These are phyloP conservation scores for Macaca nemestrina DNA, from an alignment of 2,113 vertebrate species.

Conservation along the genomic window DNA sequence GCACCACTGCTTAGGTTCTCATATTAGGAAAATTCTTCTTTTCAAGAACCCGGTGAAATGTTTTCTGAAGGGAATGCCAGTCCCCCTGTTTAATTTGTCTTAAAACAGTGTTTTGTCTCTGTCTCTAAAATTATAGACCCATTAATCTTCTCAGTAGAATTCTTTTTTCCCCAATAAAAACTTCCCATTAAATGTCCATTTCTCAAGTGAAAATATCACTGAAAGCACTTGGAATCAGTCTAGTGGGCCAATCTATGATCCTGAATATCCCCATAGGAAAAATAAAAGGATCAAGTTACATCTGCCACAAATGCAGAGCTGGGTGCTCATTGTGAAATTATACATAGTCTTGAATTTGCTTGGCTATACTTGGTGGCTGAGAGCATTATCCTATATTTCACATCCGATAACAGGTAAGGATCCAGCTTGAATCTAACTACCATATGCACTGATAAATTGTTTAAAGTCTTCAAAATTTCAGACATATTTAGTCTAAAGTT, in stretches of 20 bases:
- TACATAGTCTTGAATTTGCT: background rate
- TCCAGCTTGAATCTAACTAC: background rate
- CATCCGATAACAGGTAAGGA: background rate
- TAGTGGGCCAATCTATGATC: background rate
- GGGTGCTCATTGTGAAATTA: background rate
- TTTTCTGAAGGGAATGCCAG: conserved; percentile 30
- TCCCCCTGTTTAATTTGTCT: conserved; percentile 31
- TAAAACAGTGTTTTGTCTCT: conserved; percentile 31
- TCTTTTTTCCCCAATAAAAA: background rate
- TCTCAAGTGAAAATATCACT: conserved; percentile 44
- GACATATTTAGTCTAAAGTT: background rate
- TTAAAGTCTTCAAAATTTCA: conserved; percentile 1
- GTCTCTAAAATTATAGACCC: conserved; percentile 33
- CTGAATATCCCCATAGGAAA: background rate
- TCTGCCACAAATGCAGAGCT: background rate
- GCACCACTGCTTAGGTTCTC: background rate
- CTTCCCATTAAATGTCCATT: background rate
- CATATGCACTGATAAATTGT: background rate
- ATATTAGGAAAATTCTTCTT: background rate
- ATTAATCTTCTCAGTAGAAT: conserved; percentile 46
- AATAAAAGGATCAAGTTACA: background rate
- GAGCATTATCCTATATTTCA: background rate
- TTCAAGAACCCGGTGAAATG: conserved; percentile 24
- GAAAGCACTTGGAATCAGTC: conserved; percentile 39
- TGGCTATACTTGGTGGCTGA: background rate